Base-by-base conservation (phyloP, 2,797 vertebrate genomes). In the Pygocentrus nattereri region DNA sequence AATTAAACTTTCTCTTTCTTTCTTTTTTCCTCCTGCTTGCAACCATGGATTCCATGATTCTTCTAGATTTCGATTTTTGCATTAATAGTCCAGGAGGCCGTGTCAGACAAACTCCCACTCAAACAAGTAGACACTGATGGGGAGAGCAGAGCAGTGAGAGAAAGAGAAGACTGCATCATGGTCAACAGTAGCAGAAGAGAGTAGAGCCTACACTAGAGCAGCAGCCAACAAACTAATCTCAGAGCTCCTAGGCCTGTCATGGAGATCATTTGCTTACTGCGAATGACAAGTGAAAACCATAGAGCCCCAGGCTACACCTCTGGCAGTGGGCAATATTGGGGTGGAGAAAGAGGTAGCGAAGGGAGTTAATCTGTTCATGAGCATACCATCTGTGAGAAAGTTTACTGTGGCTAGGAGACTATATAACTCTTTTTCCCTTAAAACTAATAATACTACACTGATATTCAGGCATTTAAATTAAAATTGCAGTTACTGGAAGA, bases 1-100 rank as follows among this genome's bases (percentile, higher is more conserved):
- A 92, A 88, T 92, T 90, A 88, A 84, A 84, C 84, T 82, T 82
- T 74, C 65, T 78, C 73, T 76, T 86, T 83, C 47, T 76, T 71
- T 74, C 86, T 82, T 85, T 80, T 76, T 79, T 87, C 80, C 61
- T 73, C 80, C 69, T 79, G 25, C 76, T 78, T 61, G 65, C 64
- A 44, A 54, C 73, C 78, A 77, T 49, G 34, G 61, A 68, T 78
- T 79, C 44, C 31, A 76, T 38, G 47, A 23, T 50, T 50, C 49
- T 65, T 78, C 8, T 16, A 23, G 23, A 34, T 18, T 59, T 49
- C 77, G 27, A 76, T 80, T 74, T 84, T 76, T 70, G 21, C 41
- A 71, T 75, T 49, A 59, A 74, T 13, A 10, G 68, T 72, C 30
- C 47, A 64, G 62, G 30, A 84, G 61, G 69, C 27, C 44, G 54